Evolutionary conservation across 2,113 vertebrate species (phyloP).

Genomic region (Vimba vimba): DNA sequence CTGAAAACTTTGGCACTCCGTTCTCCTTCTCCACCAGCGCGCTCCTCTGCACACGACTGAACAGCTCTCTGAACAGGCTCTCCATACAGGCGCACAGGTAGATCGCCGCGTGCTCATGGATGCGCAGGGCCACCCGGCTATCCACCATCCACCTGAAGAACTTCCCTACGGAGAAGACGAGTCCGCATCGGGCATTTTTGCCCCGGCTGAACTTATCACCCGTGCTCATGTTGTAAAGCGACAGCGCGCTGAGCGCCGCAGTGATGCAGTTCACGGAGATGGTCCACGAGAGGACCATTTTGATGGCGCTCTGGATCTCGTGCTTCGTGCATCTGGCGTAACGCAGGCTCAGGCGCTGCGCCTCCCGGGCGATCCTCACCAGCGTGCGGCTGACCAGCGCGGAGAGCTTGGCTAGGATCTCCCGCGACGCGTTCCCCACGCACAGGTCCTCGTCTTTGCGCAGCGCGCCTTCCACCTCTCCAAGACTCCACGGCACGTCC

Average conservation of each 20-base stretch:
- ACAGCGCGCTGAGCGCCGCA: slow-evolving; percentile 77
- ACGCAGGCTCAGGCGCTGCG: slow-evolving; percentile 79
- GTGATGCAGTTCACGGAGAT: slow-evolving; percentile 79
- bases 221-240: slow-evolving; percentile 81
- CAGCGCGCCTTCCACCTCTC: slow-evolving; percentile 77
- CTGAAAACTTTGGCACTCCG: slow-evolving; percentile 73
- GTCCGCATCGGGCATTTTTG: slow-evolving; percentile 77
- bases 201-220: slow-evolving; percentile 75
- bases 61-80: slow-evolving; percentile 76
- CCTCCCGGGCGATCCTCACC: slow-evolving; percentile 77
- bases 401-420: slow-evolving; percentile 87
- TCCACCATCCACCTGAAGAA: slow-evolving; percentile 85
- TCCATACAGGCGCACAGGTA: slow-evolving; percentile 80
- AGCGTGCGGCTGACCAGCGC: slow-evolving; percentile 82
- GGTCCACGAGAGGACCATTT: slow-evolving; percentile 81
- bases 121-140: slow-evolving; percentile 75
- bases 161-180: slow-evolving; percentile 79
- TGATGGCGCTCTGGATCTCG: slow-evolving; percentile 79
- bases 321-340: slow-evolving; percentile 80
- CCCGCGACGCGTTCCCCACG: slow-evolving; percentile 70
- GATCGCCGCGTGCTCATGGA: slow-evolving; percentile 82
- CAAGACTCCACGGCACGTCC: slow-evolving; percentile 77
- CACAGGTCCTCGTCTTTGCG: slow-evolving; percentile 70
- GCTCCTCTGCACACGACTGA: slow-evolving; percentile 72
- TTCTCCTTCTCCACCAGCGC: slow-evolving; percentile 75